phyloP scores from a whole-genome alignment of 2,888 invertebrate species.

The Cephus pulcher region DNA sequence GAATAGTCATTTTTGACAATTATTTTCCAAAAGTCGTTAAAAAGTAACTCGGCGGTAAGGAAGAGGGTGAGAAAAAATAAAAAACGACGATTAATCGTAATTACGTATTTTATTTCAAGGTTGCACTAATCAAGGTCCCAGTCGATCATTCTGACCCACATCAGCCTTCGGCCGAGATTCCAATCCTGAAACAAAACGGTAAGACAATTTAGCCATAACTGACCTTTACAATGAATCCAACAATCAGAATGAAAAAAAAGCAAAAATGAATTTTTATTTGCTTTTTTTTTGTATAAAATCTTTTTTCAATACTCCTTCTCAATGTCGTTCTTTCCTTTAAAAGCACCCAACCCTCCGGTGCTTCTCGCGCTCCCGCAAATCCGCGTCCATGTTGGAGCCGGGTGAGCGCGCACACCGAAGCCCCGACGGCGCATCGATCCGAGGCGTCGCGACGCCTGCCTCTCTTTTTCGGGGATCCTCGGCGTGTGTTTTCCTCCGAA shows the following conservation, averaged over 20 bases:
- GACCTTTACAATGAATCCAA: not conserved
- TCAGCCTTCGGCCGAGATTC: not conserved
- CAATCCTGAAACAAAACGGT: not conserved
- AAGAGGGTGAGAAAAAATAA: not conserved
- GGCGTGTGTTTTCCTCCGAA: conserved; percentile 46
- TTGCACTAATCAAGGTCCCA: not conserved
- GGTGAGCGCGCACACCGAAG: conserved; percentile 50
- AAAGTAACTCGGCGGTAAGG: no score
- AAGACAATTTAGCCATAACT: not conserved
- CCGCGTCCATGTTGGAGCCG: conserved; percentile 51
- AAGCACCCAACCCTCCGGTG: not conserved
- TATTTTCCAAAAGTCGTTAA: no score
- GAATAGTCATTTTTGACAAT: no score
- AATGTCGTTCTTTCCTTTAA: conserved; percentile 32
- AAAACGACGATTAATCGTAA: not conserved
- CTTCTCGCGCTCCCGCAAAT: conserved; percentile 38
- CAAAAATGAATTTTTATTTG: not conserved
- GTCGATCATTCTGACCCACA: not conserved
- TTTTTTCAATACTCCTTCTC: not conserved
- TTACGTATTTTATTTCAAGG: not conserved
- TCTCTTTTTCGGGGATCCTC: conserved; percentile 49
- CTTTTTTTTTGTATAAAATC: not conserved
- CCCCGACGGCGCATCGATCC: conserved; percentile 29
- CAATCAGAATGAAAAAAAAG: not conserved
- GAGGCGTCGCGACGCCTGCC: conserved; percentile 51